Evolutionary conservation across 2,797 vertebrate genomes (phyloP).

Genomic region (Graptemys geographica): DNA sequence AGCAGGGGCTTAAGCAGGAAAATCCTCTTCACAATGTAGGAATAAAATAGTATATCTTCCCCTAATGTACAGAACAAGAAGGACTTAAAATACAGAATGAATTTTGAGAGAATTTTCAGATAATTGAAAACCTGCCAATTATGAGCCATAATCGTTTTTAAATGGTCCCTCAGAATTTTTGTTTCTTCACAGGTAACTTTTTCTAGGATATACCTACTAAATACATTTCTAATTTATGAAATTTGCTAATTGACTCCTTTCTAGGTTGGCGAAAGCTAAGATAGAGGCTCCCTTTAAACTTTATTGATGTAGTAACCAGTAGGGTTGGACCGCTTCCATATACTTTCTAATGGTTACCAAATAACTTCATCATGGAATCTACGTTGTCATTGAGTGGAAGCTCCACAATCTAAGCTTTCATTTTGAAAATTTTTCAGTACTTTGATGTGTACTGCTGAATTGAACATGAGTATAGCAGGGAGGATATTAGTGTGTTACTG

Average conservation of each 20-base stretch:
- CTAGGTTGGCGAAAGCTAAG: not conserved
- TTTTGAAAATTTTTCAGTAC: not conserved
- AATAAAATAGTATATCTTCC: not conserved
- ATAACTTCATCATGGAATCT: not conserved
- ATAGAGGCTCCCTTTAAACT: not conserved
- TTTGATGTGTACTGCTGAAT: not conserved
- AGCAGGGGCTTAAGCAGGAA: slow-evolving; percentile 24
- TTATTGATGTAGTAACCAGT: not conserved
- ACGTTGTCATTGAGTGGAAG: not conserved
- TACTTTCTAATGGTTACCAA: not conserved
- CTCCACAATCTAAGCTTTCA: not conserved
- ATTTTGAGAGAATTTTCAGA: not conserved
- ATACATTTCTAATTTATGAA: not conserved
- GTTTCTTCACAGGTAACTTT: not conserved
- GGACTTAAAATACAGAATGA: not conserved
- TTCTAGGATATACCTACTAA: not conserved
- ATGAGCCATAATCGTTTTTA: not conserved
- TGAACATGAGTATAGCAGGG: not conserved
- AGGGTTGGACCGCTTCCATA: not conserved
- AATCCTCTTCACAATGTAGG: not conserved
- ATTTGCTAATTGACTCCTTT: not conserved
- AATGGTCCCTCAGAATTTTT: not conserved
- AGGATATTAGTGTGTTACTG: not conserved
- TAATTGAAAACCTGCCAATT: slow-evolving; percentile 9
- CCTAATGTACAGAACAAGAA: not conserved